Evolutionary conservation across 2,888 invertebrate species (phyloP).

Genomic region (Meliscaeva auricollis): DNA sequence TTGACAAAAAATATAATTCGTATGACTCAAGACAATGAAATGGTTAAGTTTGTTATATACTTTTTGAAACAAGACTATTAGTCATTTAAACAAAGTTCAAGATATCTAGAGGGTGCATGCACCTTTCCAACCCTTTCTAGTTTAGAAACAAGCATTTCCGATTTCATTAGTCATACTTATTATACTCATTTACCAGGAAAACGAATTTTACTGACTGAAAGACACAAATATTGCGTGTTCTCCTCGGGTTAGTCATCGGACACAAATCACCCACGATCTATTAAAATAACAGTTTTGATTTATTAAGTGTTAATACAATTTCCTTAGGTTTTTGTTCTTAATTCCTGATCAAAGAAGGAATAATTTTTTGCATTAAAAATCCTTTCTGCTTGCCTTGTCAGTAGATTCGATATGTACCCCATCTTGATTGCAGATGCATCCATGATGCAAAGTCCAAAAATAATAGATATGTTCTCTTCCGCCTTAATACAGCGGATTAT

Average conservation of each 20-base stretch:
- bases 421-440: conserved; percentile 18
- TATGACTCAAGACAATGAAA: not conserved
- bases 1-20: no score
- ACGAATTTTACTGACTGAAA: not conserved
- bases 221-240: conserved; percentile 6
- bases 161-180: not conserved
- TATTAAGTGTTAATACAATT: not conserved
- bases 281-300: not conserved
- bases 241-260: conserved; percentile 16
- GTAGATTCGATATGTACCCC: not conserved
- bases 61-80: not conserved
- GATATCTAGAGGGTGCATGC: conserved; percentile 14
- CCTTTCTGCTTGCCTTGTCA: not conserved
- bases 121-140: conserved; percentile 14
- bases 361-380: conserved; percentile 1
- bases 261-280: not conserved
- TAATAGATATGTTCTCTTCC: not conserved
- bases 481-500: not conserved
- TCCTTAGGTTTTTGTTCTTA: no score
- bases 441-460: not conserved
- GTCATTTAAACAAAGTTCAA: not conserved
- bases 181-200: no score
- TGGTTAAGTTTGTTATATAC: no score
- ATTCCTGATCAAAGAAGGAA: not conserved
- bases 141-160: not conserved